Evolutionary conservation across 30 jellyfish, hydroid and myxozoan species (phyloP).

Genomic region (Aurelia sp.): DNA sequence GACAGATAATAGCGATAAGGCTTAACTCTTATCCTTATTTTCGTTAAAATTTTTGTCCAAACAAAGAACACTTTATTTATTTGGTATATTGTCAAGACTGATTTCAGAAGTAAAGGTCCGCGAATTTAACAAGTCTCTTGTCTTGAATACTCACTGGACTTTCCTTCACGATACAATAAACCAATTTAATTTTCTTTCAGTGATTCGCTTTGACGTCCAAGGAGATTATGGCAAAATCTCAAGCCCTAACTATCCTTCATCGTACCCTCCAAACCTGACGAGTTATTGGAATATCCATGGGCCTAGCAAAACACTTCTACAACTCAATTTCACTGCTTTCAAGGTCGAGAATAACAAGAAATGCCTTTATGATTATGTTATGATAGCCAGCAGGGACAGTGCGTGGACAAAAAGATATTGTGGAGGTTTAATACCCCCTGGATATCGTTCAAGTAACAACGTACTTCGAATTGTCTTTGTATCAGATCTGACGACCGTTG

Average conservation of each 20-base stretch:
- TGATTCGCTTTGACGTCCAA: slow-evolving; percentile 9
- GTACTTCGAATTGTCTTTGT: slow-evolving; percentile 1
- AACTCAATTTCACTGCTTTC: slow-evolving; percentile 51
- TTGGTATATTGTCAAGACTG: no score
- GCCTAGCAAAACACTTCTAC: slow-evolving; percentile 14
- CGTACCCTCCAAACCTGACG: slow-evolving; percentile 44
- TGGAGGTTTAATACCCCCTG: slow-evolving; percentile 28
- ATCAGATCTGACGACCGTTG: slow-evolving; percentile 25
- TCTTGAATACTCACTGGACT: not conserved
- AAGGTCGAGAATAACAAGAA: slow-evolving; percentile 45
- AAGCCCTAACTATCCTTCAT: slow-evolving; percentile 39
- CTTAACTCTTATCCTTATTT: no score
- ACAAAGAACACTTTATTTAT: no score
- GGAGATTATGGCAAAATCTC: slow-evolving; percentile 37
- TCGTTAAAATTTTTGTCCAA: no score
- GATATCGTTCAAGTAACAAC: slow-evolving; percentile 7
- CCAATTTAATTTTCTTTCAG: slow-evolving; percentile 9
- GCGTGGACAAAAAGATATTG: slow-evolving; percentile 18
- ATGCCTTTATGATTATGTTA: slow-evolving; percentile 45
- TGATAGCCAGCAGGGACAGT: not conserved
- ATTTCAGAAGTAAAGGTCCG: no score
- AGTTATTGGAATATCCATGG: slow-evolving; percentile 29
- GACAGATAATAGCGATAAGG: no score
- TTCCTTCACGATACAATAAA: not conserved
- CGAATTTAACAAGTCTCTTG: not conserved